These are phyloP conservation scores for Ditylenchus weischeri DNA, from an alignment of 2,888 invertebrate genomes.

Conservation along the genomic window DNA sequence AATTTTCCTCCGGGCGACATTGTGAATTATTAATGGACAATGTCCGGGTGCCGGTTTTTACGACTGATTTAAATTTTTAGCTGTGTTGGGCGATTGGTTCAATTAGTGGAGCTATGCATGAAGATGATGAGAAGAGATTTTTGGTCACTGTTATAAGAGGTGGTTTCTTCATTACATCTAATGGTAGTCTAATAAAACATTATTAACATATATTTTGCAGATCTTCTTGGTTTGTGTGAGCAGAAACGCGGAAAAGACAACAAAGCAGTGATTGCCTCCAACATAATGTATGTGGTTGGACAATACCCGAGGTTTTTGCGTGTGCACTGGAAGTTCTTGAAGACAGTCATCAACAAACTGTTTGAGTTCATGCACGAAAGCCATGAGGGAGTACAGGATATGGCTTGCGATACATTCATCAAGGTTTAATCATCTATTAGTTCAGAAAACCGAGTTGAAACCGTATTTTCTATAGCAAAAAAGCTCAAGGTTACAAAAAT, in stretches of 20 bases:
- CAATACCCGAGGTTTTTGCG: slow-evolving; percentile 95
- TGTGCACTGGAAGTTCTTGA: slow-evolving; percentile 99
- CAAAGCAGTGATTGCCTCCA: slow-evolving; percentile 98
- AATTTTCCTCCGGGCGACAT: no score
- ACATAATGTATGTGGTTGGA: slow-evolving; percentile 99
- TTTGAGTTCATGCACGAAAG: slow-evolving; percentile 99
- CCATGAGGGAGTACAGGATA: slow-evolving; percentile 96
- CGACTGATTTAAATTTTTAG: slow-evolving; percentile 58
- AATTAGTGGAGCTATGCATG: slow-evolving; percentile 96
- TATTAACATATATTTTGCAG: slow-evolving; percentile 60
- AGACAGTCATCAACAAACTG: slow-evolving; percentile 77
- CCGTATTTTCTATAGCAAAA: no score
- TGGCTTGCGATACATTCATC: slow-evolving; percentile 99
- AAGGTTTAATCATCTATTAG: slow-evolving; percentile 64
- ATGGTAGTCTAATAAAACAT: background rate
- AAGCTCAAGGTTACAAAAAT: no score
- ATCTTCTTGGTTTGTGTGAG: slow-evolving; percentile 90
- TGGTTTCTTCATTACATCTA: slow-evolving; percentile 27
- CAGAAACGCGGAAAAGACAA: slow-evolving; percentile 98
- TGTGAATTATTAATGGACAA: no score
- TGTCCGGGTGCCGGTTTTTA: no score
- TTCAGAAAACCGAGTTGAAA: no score
- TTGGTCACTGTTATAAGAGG: slow-evolving; percentile 91
- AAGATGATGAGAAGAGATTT: slow-evolving; percentile 98
- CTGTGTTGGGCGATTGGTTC: slow-evolving; percentile 99